These are phyloP conservation scores for Steinernema khuongi DNA, from an alignment of 1,140 invertebrate genomes.

Conservation along the genomic window DNA sequence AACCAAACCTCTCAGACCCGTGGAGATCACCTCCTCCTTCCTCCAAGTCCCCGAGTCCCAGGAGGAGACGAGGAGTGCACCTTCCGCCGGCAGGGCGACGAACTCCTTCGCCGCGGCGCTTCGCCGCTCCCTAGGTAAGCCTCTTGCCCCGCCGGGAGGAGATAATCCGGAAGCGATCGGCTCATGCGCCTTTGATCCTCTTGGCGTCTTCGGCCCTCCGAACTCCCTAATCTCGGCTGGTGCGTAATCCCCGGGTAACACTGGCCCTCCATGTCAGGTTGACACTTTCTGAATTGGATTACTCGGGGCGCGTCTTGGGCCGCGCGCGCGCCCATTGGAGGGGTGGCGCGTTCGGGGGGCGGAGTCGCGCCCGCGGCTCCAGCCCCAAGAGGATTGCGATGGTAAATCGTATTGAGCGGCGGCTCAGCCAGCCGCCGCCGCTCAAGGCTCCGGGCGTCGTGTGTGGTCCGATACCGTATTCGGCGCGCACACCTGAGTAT, in stretches of 20 bases:
- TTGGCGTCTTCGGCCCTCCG: background rate
- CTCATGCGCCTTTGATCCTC: background rate
- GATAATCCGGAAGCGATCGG: background rate
- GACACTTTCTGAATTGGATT: slow-evolving; percentile 1
- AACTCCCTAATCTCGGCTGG: background rate
- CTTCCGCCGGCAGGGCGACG: background rate
- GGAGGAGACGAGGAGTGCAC: background rate
- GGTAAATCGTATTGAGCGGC: slow-evolving; percentile 5
- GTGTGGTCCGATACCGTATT: slow-evolving; percentile 10
- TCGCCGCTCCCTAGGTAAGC: background rate
- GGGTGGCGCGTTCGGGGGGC: background rate
- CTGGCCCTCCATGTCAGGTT: background rate
- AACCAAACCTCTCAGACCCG: no score
- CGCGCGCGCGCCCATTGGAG: background rate
- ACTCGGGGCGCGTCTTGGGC: background rate
- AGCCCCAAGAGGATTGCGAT: background rate
- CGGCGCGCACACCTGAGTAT: background rate
- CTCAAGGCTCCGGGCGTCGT: background rate
- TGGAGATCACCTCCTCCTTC: no score
- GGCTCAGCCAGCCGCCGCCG: slow-evolving; percentile 4
- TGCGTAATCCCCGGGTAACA: background rate
- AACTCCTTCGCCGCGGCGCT: background rate
- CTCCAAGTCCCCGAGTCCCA: no score
- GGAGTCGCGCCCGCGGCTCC: background rate
- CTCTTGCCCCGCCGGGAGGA: background rate